phyloP scores from a whole-genome alignment of 2,113 vertebrate species.

The Rhineura floridana region DNA sequence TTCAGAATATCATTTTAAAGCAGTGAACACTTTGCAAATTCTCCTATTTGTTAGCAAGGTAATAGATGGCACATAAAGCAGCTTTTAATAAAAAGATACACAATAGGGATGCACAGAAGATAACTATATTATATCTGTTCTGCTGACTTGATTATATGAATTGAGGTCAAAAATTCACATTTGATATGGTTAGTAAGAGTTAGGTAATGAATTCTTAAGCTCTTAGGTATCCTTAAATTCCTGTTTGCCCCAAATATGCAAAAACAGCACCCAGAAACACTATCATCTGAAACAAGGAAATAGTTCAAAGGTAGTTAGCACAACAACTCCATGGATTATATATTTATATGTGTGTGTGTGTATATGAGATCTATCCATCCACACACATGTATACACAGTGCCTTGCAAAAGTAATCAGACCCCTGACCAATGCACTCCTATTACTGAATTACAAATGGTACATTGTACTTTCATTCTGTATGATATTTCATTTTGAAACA shows the following conservation, averaged over 20 bases:
- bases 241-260: slow-evolving; percentile 2
- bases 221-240: slow-evolving; percentile 14
- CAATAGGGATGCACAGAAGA: neutral
- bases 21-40: neutral
- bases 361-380: too few species aligned
- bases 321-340: neutral
- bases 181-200: neutral
- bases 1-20: slow-evolving; percentile 14
- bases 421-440: too few species aligned
- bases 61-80: neutral
- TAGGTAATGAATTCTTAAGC: neutral
- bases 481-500: too few species aligned
- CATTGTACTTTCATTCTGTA: too few species aligned
- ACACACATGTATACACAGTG: too few species aligned
- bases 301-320: neutral
- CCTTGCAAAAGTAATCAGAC: too few species aligned
- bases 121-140: neutral
- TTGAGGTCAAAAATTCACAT: neutral
- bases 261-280: slow-evolving; percentile 11
- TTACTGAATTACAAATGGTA: too few species aligned
- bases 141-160: neutral
- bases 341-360: too few species aligned
- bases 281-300: slow-evolving; percentile 9
- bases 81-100: neutral
- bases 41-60: neutral